Percentiles rank a stretch among this genome's conserved stretches.
Evolutionary conservation across 2,888 invertebrate genomes (phyloP).

Genomic region (Dendrolimus houi): DNA sequence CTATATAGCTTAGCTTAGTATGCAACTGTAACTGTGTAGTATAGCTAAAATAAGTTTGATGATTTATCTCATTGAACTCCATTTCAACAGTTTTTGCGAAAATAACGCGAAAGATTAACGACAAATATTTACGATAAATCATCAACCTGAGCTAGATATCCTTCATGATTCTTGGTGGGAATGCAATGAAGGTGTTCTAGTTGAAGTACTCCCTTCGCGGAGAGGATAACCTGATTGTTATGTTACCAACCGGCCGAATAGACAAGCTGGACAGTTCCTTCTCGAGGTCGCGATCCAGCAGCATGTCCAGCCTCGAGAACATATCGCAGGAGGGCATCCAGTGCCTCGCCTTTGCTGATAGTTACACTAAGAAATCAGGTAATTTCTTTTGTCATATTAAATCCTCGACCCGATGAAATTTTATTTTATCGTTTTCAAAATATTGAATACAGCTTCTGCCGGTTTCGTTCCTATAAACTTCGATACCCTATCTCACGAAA

Average conservation of each 20-base stretch:
- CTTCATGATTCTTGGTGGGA: not conserved
- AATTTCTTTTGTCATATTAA: slow-evolving; percentile 28
- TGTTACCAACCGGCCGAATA: slow-evolving; percentile 81
- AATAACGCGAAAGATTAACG: not conserved
- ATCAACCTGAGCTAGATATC: not conserved
- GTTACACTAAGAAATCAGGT: slow-evolving; percentile 96
- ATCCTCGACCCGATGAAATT: not conserved
- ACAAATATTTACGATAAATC: not conserved
- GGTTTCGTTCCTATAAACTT: too few relatives aligned
- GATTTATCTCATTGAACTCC: slow-evolving; percentile 5
- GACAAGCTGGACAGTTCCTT: slow-evolving; percentile 98
- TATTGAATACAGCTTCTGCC: too few relatives aligned
- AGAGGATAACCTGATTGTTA: slow-evolving; percentile 25
- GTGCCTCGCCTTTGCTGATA: slow-evolving; percentile 96
- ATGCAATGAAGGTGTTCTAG: not conserved
- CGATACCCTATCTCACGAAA: too few relatives aligned
- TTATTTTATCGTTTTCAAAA: too few relatives aligned
- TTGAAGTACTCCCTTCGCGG: not conserved
- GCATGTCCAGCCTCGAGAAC: slow-evolving; percentile 98
- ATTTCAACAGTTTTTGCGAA: not conserved
- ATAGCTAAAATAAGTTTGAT: slow-evolving; percentile 17
- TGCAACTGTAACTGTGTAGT: slow-evolving; percentile 40
- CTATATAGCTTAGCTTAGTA: slow-evolving; percentile 37
- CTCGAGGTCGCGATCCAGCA: slow-evolving; percentile 96
- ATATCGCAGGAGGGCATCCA: slow-evolving; percentile 97